Conservation (phyloP, 2,888 invertebrate genomes). For the Acanthosepion lycidas region DNA sequence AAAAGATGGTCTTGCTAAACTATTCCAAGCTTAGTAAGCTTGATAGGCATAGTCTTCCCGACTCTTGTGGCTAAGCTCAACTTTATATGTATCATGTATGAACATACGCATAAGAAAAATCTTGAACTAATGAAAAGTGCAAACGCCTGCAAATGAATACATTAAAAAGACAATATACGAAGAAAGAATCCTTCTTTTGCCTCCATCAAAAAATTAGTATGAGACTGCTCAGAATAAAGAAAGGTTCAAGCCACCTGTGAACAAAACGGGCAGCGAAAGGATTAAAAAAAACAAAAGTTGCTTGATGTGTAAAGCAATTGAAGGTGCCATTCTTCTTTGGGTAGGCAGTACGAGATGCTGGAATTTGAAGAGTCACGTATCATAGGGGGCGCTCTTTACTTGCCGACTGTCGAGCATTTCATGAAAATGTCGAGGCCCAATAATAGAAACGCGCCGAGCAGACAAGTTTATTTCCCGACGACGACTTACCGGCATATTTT, state of each 20-base stretch:
- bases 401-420: background rate
- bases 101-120: too few relatives aligned
- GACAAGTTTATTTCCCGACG: background rate
- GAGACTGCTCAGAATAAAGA: background rate
- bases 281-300: background rate
- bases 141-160: too few relatives aligned
- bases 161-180: background rate
- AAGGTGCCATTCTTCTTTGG: background rate
- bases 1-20: too few relatives aligned
- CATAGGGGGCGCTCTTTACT: background rate
- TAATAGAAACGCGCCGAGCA: background rate
- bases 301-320: background rate
- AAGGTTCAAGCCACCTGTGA: background rate
- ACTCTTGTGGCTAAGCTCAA: too few relatives aligned
- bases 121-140: too few relatives aligned
- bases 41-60: too few relatives aligned
- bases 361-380: background rate
- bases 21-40: too few relatives aligned
- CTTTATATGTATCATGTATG: too few relatives aligned
- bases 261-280: background rate
- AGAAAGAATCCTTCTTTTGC: background rate
- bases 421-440: background rate
- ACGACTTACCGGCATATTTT: background rate
- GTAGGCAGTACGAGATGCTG: background rate
- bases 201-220: background rate